Base-by-base conservation (phyloP, 2,888 invertebrate genomes). In the Uropetala carovei region DNA sequence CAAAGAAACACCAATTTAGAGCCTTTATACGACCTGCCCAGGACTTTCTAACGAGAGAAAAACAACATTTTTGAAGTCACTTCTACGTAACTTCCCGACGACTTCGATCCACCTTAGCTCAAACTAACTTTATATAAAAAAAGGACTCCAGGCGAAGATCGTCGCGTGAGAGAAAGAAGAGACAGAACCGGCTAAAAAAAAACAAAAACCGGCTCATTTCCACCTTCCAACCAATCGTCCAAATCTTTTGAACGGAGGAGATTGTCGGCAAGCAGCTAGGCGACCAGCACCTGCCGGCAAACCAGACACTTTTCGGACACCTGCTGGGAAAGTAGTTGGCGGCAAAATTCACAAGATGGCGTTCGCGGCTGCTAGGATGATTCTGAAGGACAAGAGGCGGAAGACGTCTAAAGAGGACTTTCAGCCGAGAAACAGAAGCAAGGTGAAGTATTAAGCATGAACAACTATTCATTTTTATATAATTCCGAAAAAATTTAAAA, bases 311-410 rank as follows among this genome's bases (percentile, higher is more conserved):
- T 83, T 83, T 92, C 30, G 81, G 81, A n/a, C 82, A 57, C 58
- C 57, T 30, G 56, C 58, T 60, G 82, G 60, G 75, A n/a, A 56
- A 92, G 81, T 92, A 92, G 92, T 92, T 82, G 85, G 92, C 82
- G 82, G 81, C 89, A 89, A 89, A 64, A 89, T 89, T 64, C 89
- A 93, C 94, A 96, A 96, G 94, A 98, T 98, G 98, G 98, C 98
- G 95, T 98, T 98, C 95, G 98, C 98, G 86, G 98, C 98, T 84
- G 98, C 98, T 92, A 96, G 98, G 92, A 98, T 98, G 97, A 98
- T 98, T 94, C 96, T 98, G 94, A 98, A 98, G 95, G 98, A 98
- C 95, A 98, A 97, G 94, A 95, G 97, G 94, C 96, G 98, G 94
- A 98, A 98, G 96, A 96, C 97, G 91, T 97, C 97, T 92, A 97